Evolutionary conservation across 1,140 invertebrate species (phyloP).

Genomic region (Anthonomus grandis): DNA sequence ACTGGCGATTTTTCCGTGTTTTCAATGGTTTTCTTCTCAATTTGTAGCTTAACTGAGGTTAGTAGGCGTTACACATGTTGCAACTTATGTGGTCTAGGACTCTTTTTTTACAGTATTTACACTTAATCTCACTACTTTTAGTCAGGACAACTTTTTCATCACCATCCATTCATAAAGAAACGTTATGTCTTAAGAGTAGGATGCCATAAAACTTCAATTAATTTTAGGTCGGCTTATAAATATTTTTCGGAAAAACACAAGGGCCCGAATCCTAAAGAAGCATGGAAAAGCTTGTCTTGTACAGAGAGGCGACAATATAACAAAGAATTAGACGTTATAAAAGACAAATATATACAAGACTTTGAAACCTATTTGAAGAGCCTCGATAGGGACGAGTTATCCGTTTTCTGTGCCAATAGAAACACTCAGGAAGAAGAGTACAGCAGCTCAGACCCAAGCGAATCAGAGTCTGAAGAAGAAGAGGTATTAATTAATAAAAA

Average conservation of each 20-base stretch:
- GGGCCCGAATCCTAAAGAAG: conserved; percentile 38
- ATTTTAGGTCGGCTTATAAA: conserved; percentile 46
- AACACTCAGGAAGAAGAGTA: not conserved
- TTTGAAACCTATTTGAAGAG: conserved; percentile 51
- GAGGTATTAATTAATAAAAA: conserved; percentile 1
- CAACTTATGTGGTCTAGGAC: too few species aligned
- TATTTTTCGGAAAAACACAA: conserved; percentile 46
- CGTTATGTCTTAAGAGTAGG: too few species aligned
- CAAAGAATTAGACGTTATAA: conserved; percentile 40
- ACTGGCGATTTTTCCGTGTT: too few species aligned
- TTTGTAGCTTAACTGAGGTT: too few species aligned
- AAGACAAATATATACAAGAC: conserved; percentile 48
- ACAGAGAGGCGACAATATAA: conserved; percentile 47
- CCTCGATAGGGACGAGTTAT: conserved; percentile 44
- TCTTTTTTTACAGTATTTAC: too few species aligned
- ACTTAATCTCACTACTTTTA: too few species aligned
- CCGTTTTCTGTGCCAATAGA: conserved; percentile 34
- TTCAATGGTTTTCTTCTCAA: too few species aligned
- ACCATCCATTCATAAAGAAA: too few species aligned
- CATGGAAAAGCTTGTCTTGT: conserved; percentile 45
- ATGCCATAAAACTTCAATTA: too few species aligned
- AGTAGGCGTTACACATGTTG: too few species aligned
- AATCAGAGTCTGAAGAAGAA: conserved; percentile 10
- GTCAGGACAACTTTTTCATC: too few species aligned
- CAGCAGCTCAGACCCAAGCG: conserved; percentile 12